A percentile compares a stretch with the other conserved stretches of the same genome.
Conservation (phyloP, 2,888 invertebrate genomes). For the Polyploca ridens region DNA sequence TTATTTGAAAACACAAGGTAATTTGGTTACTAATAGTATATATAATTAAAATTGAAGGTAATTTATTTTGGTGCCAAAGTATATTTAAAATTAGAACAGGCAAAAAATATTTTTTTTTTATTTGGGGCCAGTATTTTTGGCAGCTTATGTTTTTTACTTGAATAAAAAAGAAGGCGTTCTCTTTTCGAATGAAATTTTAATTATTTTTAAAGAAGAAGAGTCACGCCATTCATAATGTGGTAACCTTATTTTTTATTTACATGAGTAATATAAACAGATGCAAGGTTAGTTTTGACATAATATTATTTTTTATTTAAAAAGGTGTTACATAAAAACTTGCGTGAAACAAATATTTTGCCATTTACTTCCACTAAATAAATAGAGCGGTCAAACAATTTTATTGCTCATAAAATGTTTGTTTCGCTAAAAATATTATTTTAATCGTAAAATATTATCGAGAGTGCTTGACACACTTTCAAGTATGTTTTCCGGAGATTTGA, state of each 20-base stretch:
- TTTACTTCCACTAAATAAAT: conserved; percentile 12
- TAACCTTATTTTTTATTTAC: background rate
- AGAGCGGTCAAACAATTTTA: conserved; percentile 10
- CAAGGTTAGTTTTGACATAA: background rate
- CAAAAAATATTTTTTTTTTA: too few species aligned
- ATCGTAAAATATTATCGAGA: background rate
- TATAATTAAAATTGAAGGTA: background rate
- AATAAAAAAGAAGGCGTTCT: too few species aligned
- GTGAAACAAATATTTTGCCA: conserved; percentile 11
- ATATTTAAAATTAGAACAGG: background rate
- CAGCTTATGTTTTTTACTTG: too few species aligned
- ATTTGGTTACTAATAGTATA: conserved; percentile 14
- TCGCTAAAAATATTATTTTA: conserved; percentile 1
- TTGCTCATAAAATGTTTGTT: conserved; percentile 12
- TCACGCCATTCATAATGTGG: background rate
- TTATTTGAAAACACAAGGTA: conserved; percentile 18
- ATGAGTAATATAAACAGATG: background rate
- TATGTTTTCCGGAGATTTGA: conserved; percentile 4
- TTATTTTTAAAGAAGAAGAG: too few species aligned
- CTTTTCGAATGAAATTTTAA: too few species aligned
- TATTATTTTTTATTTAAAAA: background rate
- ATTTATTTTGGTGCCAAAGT: background rate
- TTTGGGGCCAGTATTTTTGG: too few species aligned
- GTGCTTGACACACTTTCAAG: conserved; percentile 16
- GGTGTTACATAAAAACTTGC: background rate